These are phyloP conservation scores for Lepilemur ruficaudatus DNA, from an alignment of 2,797 vertebrate genomes.

Conservation along the genomic window DNA sequence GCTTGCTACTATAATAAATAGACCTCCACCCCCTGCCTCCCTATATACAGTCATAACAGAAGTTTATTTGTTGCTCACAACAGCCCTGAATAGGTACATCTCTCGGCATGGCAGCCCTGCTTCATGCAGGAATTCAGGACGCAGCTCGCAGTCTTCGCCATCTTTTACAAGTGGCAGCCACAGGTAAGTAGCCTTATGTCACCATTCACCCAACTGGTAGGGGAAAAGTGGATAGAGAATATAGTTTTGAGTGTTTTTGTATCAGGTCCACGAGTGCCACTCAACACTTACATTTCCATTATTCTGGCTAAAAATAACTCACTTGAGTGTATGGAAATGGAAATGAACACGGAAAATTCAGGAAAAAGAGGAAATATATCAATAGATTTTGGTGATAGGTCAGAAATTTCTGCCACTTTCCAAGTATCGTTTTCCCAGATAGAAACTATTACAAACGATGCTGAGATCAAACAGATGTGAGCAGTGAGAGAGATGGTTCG, in stretches of 20 bases:
- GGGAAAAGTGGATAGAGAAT: background rate
- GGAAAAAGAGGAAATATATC: background rate
- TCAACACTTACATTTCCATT: background rate
- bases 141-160: background rate
- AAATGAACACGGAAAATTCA: background rate
- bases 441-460: background rate
- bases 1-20: background rate
- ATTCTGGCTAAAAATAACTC: background rate
- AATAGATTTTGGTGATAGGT: background rate
- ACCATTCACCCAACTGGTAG: background rate
- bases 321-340: background rate
- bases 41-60: background rate
- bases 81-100: background rate
- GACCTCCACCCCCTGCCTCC: accelerated
- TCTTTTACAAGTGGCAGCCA: background rate
- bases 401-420: background rate
- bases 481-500: background rate
- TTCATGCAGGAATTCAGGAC: background rate
- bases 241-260: background rate
- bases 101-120: background rate
- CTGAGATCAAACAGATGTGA: background rate
- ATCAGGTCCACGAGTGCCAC: background rate
- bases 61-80: background rate
- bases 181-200: background rate
- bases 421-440: background rate